Conservation (phyloP, 2,113 vertebrate genomes). For the Ginglymostoma cirratum region DNA sequence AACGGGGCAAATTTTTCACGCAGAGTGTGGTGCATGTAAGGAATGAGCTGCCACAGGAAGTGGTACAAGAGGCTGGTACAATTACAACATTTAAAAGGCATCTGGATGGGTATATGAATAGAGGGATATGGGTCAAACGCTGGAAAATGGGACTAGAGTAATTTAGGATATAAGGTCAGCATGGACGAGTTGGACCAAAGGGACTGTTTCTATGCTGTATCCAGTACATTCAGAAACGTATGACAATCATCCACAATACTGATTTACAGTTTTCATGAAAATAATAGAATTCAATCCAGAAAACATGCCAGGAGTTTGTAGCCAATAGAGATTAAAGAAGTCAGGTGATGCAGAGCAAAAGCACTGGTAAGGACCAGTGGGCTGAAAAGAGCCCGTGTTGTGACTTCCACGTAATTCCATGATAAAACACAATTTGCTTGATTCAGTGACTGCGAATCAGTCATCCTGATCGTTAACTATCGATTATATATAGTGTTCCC, state of each 20-base stretch:
- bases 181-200: too few relatives aligned
- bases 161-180: too few relatives aligned
- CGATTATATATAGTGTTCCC: not conserved
- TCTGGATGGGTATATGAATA: too few relatives aligned
- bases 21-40: too few relatives aligned
- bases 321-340: not conserved
- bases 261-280: not conserved
- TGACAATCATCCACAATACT: not conserved
- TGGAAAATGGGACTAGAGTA: too few relatives aligned
- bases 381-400: not conserved
- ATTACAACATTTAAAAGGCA: too few relatives aligned
- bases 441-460: not conserved
- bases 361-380: not conserved
- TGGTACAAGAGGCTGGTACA: too few relatives aligned
- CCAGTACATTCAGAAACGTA: not conserved
- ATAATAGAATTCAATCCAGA: not conserved
- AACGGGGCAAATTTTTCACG: too few relatives aligned
- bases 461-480: not conserved
- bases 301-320: too few relatives aligned
- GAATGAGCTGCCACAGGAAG: too few relatives aligned
- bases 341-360: not conserved
- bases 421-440: not conserved
- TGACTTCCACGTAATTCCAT: not conserved
- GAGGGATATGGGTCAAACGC: too few relatives aligned
- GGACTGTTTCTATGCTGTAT: too few relatives aligned